Percentiles rank a stretch among this genome's conserved stretches.
Evolutionary conservation across 1,140 invertebrate species (phyloP).

Genomic region (Pogonognathellus flavescens): DNA sequence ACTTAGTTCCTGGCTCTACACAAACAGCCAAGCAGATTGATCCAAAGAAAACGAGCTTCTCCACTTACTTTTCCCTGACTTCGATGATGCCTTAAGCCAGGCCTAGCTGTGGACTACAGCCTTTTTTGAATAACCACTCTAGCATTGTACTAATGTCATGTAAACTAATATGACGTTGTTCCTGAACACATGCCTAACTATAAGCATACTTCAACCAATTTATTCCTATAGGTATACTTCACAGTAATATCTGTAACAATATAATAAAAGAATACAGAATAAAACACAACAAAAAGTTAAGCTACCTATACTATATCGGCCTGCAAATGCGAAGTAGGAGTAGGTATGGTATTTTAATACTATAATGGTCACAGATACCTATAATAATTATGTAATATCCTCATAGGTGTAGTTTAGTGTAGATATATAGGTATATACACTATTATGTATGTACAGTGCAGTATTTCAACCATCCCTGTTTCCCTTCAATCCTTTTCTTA

Average conservation of each 20-base stretch:
- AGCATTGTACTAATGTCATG: not conserved
- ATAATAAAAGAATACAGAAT: not conserved
- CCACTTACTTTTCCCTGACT: constrained; percentile 5
- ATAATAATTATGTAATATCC: too few relatives aligned
- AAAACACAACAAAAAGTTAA: too few relatives aligned
- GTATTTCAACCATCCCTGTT: not conserved
- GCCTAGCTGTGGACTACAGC: too few relatives aligned
- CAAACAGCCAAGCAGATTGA: constrained; percentile 13
- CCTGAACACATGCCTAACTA: not conserved
- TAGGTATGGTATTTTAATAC: not conserved
- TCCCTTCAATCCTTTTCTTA: not conserved
- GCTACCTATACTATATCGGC: too few relatives aligned
- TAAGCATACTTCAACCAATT: not conserved
- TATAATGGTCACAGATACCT: not conserved
- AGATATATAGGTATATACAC: too few relatives aligned
- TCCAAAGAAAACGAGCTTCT: constrained; percentile 1
- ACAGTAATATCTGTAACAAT: too few relatives aligned
- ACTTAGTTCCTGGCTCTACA: constrained; percentile 3
- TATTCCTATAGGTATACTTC: not conserved
- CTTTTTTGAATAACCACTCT: not conserved
- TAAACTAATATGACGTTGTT: not conserved
- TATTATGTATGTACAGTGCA: not conserved
- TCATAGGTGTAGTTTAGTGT: too few relatives aligned
- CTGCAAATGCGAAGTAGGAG: not conserved
- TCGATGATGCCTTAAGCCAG: not conserved